Evolutionary conservation across 2,113 vertebrate species (phyloP), one percentile per base, ranked within the genome.

Genomic region (Mola mola): DNA sequence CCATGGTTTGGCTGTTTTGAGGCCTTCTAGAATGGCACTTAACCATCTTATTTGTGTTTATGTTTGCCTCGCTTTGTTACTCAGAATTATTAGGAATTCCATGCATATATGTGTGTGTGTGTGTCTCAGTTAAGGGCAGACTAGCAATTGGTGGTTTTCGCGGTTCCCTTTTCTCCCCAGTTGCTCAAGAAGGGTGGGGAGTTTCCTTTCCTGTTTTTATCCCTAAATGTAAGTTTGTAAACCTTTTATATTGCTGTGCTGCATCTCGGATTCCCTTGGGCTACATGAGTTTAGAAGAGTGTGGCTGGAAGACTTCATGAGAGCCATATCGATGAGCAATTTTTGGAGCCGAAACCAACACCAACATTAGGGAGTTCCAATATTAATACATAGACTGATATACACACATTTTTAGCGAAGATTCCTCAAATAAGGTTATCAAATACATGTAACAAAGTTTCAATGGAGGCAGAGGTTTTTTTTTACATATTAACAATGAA

Each of bases 141-240:
- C 7, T 25, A 21, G 29, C 55, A 33, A 25, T 52, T 47, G 10
- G 17, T 33, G 21, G 16, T 16, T 66, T 66, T 58, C 44, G 41
- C 49, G 64, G 64, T 75, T 74, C 33, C 21, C 75, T 52, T 36
- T 31, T 61, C 36, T 48, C 11, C 8, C 8, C 16, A 15, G 12
- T 67, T 48, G 49, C 29, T 68, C 17, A 36, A 22, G 29, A 5
- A 69, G 84, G 78, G 83, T 72, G 83, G 72, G 75, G 72, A 60
- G 61, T 70, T 75, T 79, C 65, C 46, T 62, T 79, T 85, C 63
- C 76, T 76, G 58, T 22, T 87, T 78, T 76, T 68, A 38, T 51
- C 24, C 76, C n/a, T 62, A 66, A 76, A 74, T 50, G 43, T 43
- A 38, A 49, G 61, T 66, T 56, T 49, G 60, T 73, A 61, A 72